Percentiles rank a stretch among this genome's conserved stretches.
These are phyloP conservation scores for Orchestia grillus DNA, from an alignment of 1,140 invertebrate species.

Conservation along the genomic window DNA sequence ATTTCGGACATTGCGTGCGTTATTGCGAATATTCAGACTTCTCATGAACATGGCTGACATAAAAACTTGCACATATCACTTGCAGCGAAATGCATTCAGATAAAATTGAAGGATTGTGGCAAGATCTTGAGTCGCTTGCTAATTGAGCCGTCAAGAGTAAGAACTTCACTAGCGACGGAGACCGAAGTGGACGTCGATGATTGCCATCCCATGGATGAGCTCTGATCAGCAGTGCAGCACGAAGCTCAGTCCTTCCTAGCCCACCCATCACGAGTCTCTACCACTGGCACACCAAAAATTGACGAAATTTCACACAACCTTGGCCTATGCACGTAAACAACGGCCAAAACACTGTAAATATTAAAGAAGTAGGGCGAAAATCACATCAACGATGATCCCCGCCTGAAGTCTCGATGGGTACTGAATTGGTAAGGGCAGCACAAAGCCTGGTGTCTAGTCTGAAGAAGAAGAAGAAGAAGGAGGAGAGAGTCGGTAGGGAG, in stretches of 20 bases:
- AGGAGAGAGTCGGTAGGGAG: constrained; percentile 56
- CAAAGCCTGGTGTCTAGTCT: constrained; percentile 50
- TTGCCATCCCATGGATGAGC: constrained; percentile 30
- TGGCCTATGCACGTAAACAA: neutral
- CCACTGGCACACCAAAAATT: neutral
- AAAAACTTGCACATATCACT: neutral
- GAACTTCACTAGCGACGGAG: constrained; percentile 52
- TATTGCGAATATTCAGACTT: neutral
- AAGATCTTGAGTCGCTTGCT: constrained; percentile 53
- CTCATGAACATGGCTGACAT: neutral
- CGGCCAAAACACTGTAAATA: neutral
- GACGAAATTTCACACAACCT: neutral
- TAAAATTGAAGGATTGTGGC: constrained; percentile 36
- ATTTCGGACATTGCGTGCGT: neutral
- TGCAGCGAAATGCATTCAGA: neutral
- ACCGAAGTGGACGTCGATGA: constrained; percentile 51
- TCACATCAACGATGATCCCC: constrained; percentile 54
- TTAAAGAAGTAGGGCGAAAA: constrained; percentile 2
- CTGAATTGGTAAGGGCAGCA: constrained; percentile 56
- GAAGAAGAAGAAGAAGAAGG: constrained; percentile 51
- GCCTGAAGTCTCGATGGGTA: constrained; percentile 53
- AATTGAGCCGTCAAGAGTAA: constrained; percentile 55
- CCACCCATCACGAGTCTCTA: neutral
- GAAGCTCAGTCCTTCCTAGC: neutral
- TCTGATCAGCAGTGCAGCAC: constrained; percentile 8